A percentile compares a stretch with the other conserved stretches of the same genome.
phyloP scores from a whole-genome alignment of 2,797 vertebrate genomes.

The Danio choprae region DNA sequence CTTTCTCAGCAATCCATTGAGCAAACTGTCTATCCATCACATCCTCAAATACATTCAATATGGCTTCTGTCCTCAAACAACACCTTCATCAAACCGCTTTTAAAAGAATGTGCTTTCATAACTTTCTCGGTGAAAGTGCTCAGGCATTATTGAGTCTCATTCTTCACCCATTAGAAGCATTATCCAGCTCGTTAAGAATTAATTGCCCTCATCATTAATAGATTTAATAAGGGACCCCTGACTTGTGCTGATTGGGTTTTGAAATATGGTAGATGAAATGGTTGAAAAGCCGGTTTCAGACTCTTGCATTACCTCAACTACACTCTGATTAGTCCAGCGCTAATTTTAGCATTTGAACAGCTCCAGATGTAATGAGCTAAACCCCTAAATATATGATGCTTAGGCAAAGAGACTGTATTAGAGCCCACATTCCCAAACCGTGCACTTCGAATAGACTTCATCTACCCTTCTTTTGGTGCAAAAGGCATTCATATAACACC shows the following conservation, averaged over 20 bases:
- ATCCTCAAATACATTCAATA: neutral
- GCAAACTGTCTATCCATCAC: neutral
- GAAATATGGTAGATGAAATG: conserved; percentile 56
- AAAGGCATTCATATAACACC: neutral
- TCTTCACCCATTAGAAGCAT: conserved; percentile 62
- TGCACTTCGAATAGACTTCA: neutral
- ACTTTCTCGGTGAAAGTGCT: conserved; percentile 27
- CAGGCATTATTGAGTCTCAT: conserved; percentile 57
- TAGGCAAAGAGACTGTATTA: conserved; percentile 15
- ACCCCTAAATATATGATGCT: conserved; percentile 26
- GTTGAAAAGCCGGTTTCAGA: conserved; percentile 42
- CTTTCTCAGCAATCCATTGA: neutral
- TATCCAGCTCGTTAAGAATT: conserved; percentile 61
- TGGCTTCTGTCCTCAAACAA: neutral
- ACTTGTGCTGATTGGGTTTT: conserved; percentile 64
- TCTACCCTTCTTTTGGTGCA: neutral
- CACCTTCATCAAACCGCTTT: neutral
- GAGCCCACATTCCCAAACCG: neutral
- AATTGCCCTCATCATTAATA: conserved; percentile 64
- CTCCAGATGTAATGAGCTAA: conserved; percentile 35
- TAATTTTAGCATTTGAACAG: conserved; percentile 34
- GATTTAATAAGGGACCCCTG: conserved; percentile 52
- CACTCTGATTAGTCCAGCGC: conserved; percentile 28
- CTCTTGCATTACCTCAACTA: conserved; percentile 21
- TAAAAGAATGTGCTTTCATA: conserved; percentile 44